These are phyloP conservation scores for Petrocephalus microphthalmus DNA, from an alignment of 2,113 vertebrate species.

Conservation along the genomic window DNA sequence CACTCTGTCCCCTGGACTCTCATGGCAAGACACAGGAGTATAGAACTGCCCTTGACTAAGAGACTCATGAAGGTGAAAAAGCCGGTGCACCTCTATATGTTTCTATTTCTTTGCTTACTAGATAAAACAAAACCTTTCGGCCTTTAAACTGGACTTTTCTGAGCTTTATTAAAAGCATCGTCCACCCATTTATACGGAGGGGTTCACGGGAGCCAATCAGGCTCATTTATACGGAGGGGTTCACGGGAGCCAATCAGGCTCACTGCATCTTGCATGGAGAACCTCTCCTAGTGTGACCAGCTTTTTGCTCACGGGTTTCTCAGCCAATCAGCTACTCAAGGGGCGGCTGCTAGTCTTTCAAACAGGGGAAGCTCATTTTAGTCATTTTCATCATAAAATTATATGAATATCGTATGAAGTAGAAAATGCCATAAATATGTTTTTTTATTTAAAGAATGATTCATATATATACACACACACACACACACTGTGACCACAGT, in stretches of 20 bases:
- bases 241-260: background rate
- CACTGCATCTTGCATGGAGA: background rate
- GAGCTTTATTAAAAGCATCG: background rate
- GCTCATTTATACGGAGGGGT: background rate
- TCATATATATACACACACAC: no score
- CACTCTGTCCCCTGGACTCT: background rate
- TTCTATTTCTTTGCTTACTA: background rate
- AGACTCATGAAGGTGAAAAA: background rate
- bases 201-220: background rate
- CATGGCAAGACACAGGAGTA: slow-evolving; percentile 2
- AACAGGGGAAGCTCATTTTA: no score
- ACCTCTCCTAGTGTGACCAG: background rate
- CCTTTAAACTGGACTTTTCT: background rate
- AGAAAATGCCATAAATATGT: no score
- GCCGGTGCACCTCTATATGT: background rate
- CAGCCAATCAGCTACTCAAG: background rate
- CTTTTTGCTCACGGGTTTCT: background rate
- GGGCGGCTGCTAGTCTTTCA: no score
- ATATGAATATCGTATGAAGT: no score
- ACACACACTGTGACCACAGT: no score
- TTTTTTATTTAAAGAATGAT: no score
- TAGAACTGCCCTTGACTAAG: background rate
- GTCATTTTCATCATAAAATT: no score
- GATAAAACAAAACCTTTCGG: background rate
- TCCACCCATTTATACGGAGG: background rate